Evolutionary conservation across 1,140 invertebrate species (phyloP).

Genomic region (Apis cerana): DNA sequence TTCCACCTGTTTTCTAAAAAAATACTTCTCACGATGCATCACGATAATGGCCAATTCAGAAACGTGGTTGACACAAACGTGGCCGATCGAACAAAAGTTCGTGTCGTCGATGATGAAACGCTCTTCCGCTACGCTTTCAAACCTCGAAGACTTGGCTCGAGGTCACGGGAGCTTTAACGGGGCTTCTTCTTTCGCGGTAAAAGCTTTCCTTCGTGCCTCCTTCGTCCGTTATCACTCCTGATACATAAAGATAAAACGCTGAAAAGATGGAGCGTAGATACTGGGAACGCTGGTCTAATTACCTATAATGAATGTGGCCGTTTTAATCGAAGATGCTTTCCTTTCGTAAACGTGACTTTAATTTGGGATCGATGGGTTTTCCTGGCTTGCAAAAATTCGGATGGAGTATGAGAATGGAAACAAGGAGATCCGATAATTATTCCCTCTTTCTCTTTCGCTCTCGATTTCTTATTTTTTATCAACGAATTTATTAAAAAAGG

Average conservation of each 20-base stretch:
- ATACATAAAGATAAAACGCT: conserved; percentile 20
- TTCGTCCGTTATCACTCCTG: conserved; percentile 18
- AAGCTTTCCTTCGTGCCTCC: conserved; percentile 28
- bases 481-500: no score
- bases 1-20: background rate
- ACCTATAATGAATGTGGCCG: conserved; percentile 40
- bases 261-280: background rate
- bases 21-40: background rate
- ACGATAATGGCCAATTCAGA: conserved; percentile 6
- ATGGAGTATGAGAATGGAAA: background rate
- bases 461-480: no score
- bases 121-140: conserved; percentile 31
- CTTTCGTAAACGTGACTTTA: conserved; percentile 37
- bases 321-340: conserved; percentile 47
- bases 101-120: conserved; percentile 15
- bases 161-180: background rate
- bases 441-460: background rate
- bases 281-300: conserved; percentile 31
- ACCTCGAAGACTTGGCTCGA: background rate
- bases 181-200: conserved; percentile 36
- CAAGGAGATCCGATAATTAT: conserved; percentile 3
- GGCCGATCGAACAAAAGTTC: background rate
- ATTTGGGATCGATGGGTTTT: conserved; percentile 29
- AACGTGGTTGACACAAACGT: background rate
- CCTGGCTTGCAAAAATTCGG: conserved; percentile 24